These are phyloP conservation scores for Cataglyphis cursor DNA, from an alignment of 2,888 invertebrate genomes.

Conservation along the genomic window DNA sequence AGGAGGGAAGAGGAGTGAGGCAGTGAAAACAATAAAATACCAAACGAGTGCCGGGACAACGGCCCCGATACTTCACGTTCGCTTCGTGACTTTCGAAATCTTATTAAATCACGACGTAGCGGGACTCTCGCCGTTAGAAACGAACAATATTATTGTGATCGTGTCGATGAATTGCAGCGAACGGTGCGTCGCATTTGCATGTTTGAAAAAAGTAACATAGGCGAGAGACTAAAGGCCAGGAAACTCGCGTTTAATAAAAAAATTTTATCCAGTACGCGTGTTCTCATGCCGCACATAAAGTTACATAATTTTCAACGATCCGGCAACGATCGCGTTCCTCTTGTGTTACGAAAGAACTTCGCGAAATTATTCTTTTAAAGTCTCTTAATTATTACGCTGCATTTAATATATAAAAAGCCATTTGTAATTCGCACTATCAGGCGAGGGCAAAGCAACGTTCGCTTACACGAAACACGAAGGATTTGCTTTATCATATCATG, in stretches of 20 bases:
- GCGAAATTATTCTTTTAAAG: constrained; percentile 29
- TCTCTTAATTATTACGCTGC: not conserved
- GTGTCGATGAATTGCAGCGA: constrained; percentile 64
- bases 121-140: constrained; percentile 51
- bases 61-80: constrained; percentile 44
- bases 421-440: constrained; percentile 22
- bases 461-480: not conserved
- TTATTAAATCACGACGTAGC: constrained; percentile 76
- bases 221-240: constrained; percentile 43
- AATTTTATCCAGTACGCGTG: constrained; percentile 24
- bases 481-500: not conserved
- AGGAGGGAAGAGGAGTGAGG: constrained; percentile 52
- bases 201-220: constrained; percentile 34
- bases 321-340: constrained; percentile 17
- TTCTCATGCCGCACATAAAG: constrained; percentile 28
- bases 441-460: not conserved
- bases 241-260: constrained; percentile 23
- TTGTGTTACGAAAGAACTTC: not conserved
- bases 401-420: not conserved
- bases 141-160: constrained; percentile 61
- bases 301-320: constrained; percentile 43
- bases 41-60: constrained; percentile 68
- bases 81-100: constrained; percentile 80
- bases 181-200: constrained; percentile 23
- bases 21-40: constrained; percentile 78